These are phyloP conservation scores for Plectropomus leopardus DNA, from an alignment of 2,113 vertebrate genomes.

Conservation along the genomic window DNA sequence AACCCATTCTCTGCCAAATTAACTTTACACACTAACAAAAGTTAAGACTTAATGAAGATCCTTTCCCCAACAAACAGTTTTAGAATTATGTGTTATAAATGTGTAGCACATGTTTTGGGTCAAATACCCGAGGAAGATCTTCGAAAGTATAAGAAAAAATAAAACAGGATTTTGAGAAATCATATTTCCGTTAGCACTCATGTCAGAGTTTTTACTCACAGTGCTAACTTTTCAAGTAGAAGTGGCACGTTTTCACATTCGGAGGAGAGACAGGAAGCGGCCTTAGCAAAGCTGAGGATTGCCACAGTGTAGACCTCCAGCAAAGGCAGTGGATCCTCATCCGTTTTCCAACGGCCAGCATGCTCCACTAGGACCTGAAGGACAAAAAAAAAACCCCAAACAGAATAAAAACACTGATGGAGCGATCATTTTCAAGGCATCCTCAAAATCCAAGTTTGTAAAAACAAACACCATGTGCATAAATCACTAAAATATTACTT, in stretches of 20 bases:
- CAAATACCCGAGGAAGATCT: neutral
- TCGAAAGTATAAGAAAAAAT: neutral
- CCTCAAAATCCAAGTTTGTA: neutral
- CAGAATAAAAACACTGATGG: neutral
- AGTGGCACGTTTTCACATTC: slow-evolving; percentile 98
- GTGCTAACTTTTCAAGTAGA: slow-evolving; percentile 97
- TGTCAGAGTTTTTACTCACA: slow-evolving; percentile 88
- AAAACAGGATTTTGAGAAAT: neutral
- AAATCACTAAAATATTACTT: neutral
- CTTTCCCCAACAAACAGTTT: neutral
- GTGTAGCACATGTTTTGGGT: neutral
- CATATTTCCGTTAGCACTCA: neutral
- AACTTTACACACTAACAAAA: neutral
- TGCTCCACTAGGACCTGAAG: slow-evolving; percentile 95
- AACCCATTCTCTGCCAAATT: neutral
- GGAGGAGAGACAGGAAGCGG: slow-evolving; percentile 92
- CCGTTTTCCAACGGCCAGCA: slow-evolving; percentile 95
- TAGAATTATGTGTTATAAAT: neutral
- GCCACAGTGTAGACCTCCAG: slow-evolving; percentile 97
- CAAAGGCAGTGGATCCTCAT: slow-evolving; percentile 94
- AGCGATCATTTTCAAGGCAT: neutral
- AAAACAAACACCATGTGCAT: neutral
- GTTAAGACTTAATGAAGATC: neutral
- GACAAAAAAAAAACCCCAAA: slow-evolving; percentile 15
- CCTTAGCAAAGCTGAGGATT: slow-evolving; percentile 94